Base-by-base conservation (phyloP, 1,140 invertebrate species). In the Heliconius himera region DNA sequence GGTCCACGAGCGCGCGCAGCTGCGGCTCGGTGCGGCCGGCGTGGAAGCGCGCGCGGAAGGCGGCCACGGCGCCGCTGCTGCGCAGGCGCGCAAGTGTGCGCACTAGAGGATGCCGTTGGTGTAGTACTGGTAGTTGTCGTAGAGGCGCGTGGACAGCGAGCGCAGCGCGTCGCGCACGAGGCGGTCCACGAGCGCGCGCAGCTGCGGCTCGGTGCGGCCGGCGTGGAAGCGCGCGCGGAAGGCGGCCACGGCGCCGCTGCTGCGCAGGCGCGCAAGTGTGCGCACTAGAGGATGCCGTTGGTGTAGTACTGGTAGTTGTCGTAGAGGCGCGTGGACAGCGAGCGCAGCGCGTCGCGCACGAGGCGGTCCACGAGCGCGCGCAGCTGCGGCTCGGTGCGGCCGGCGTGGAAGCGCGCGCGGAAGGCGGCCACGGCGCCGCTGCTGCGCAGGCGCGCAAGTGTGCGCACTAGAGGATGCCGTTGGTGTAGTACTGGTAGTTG, bases 281-380 rank as follows among this genome's bases (percentile, higher is more conserved):
- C n/a, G n/a, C 84, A 73, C 87, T 89, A 92, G 46, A 94, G 89
- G 75, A 99, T 99, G 81, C 99, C 99, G 95, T 99, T 99, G 81
- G 99, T 99, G 86, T 99, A 97, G 96, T 99, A 99, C 95, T 99
- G 99, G 95, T 99, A 99, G 86, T 98, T 97, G 95, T 99, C 99
- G 94, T 99, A 99, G 18, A 99, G 96, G 93, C 99, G 98, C 5
- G 99, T 99, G 72, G 99, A 99, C 77, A 99, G 96, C 41, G 99
- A 99, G 93, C 99, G 91, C 8, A 92, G 86, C 3, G 98, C 99
- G 83, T 98, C 97, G 86, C 99, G 97, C 11, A 99, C 99, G 90
- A 99, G 96, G 76, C 97, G 96, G 87, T 99, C 98, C 0, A 99
- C 98, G 74, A 99, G 96, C 38, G 97, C 96, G 87, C 98, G 97